Base-by-base conservation (phyloP, 53 echinoderm and acorn worm genomes). In the Echinarachnius parma region DNA sequence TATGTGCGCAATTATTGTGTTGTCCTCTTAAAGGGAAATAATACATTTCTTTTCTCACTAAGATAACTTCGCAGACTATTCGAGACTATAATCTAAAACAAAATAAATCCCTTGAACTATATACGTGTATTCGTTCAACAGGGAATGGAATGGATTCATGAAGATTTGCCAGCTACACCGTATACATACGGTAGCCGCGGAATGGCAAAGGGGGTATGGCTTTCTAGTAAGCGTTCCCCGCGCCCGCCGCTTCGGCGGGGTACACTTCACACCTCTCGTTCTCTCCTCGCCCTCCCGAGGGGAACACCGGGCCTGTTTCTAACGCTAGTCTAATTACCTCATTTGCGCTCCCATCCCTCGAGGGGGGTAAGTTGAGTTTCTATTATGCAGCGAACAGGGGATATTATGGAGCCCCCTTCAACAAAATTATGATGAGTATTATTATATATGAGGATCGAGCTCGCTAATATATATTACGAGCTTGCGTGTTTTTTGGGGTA, bases 281-380 rank as follows among this genome's bases (percentile, higher is more conserved):
- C 42, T 39, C 13, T 39, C 13, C 18, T 9, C 22, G 14, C 16
- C 16, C 22, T 37, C 8, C 57, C 70, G 53, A 36, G 14, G 36
- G 54, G 70, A 15, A 24, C 24, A 34, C 9, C 29, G 29, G 39
- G 70, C 53, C 70, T 53, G 70, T 53, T 54, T 70, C 70, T 24
- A 54, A 23, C 70, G 27, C 53, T 70, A 70, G 34, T 53, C 70
- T 70, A 70, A 70, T 70, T 70, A 70, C 70, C 70, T 70, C 70
- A 34, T 53, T 70, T 54, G 70, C 35, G 10, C 24, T 22, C 29
- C 7, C 29, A 2, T 47, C 47, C 42, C 52, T 50, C 70, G 24
- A 35, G 70, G 70, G 70, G 20, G 4, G 70, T 8, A 53, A 70
- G 34, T 36, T 11, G 70, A 70, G 70, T 70, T 70, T 70, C 70